Percentiles rank a stretch among this genome's conserved stretches.
These are phyloP conservation scores for Aphelinus certus DNA, from an alignment of 1,140 invertebrate species.

Conservation along the genomic window DNA sequence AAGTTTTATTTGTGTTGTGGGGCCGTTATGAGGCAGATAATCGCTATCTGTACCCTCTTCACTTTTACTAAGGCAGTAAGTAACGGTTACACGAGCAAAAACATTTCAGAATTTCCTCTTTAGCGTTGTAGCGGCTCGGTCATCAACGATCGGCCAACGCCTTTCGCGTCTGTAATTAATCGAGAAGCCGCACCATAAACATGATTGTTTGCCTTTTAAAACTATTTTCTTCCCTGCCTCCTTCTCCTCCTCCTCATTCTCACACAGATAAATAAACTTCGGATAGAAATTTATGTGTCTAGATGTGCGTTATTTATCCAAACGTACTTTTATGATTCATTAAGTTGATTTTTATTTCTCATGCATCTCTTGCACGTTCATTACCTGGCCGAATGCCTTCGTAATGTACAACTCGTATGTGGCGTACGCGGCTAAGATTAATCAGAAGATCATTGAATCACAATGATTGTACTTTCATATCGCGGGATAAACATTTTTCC, in stretches of 20 bases:
- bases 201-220: slow-evolving; percentile 33
- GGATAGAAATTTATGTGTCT: slow-evolving; percentile 17
- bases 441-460: no score
- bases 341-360: no score
- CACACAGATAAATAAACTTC: slow-evolving; percentile 26
- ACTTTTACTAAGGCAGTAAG: slow-evolving; percentile 15
- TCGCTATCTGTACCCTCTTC: slow-evolving; percentile 4
- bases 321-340: no score
- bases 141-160: slow-evolving; percentile 34
- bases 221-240: slow-evolving; percentile 10
- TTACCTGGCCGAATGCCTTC: no score
- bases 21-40: slow-evolving; percentile 12
- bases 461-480: no score
- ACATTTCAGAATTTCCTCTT: slow-evolving; percentile 21
- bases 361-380: no score
- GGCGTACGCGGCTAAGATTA: no score
- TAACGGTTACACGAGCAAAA: slow-evolving; percentile 19
- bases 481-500: no score
- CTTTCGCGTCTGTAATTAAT: slow-evolving; percentile 35
- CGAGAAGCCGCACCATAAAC: slow-evolving; percentile 9
- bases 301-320: no score
- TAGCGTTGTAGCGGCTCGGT: slow-evolving; percentile 13
- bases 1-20: not conserved
- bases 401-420: no score
- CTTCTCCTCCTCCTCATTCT: not conserved